Base-by-base conservation (phyloP, 2,113 vertebrate genomes). In the Dipodomys merriami region DNA sequence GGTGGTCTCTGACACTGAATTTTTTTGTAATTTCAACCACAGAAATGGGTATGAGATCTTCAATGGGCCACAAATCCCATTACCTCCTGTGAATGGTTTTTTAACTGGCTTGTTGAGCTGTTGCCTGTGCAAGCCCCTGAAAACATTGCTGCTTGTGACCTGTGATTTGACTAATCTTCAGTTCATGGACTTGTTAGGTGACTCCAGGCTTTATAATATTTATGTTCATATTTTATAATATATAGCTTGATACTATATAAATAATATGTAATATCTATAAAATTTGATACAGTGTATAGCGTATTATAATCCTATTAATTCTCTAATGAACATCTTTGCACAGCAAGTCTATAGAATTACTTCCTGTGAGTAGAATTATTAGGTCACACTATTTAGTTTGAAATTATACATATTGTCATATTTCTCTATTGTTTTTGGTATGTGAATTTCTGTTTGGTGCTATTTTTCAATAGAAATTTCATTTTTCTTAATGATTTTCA, bases 401-500 rank as follows among this genome's bases (percentile, higher is more conserved):
- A 86, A 90, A 78, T 84, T 83, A 19, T 91, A 57, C 15, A 5
- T 29, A 30, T 68, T 76, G 10, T 88, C 46, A 91, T 0, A 81
- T 91, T 92, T 87, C 20, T 25, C 35, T 77, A 0, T 82, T 69
- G 1, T 83, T 80, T 96, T 86, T 83, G 72, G n/a, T 89, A 8
- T 82, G 20, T 88, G 35, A 82, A n/a, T 90, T 91, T 35, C 73
- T n/a, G 68, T 13, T 87, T 91, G 64, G 27, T 90, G 39, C 88
- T 94, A 29, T 71, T 27, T 65, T 78, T 92, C 44, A 83, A 5
- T 74, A 11, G 6, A 68, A 35, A 84, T 92, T 57, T 82, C 68
- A 62, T 77, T 90, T 88, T 90, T 57, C 79, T 83, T 74, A 25
- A 6, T 89, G 73, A 65, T 88, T 94, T 88, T 79, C 73, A 85